phyloP scores from a whole-genome alignment of 2,888 invertebrate genomes.

The Napeogenes inachia region DNA sequence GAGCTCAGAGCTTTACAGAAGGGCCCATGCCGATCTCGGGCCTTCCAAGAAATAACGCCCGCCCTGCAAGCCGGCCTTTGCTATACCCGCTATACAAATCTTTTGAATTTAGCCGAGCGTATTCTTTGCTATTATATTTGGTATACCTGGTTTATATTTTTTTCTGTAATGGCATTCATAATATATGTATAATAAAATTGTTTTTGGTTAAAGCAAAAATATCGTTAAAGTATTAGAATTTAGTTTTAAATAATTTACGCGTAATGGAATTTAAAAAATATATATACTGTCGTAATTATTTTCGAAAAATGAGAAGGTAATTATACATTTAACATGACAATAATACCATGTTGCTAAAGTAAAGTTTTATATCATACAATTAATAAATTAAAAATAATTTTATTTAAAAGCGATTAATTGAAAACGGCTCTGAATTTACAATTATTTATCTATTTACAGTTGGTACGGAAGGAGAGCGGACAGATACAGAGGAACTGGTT shows the following conservation, averaged over 20 bases:
- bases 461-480: conserved; percentile 79
- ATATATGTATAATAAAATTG: background rate
- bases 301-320: too few species aligned
- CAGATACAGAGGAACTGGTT: conserved; percentile 84
- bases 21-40: conserved; percentile 53
- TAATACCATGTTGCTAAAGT: too few species aligned
- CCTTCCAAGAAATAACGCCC: conserved; percentile 70
- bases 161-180: conserved; percentile 39
- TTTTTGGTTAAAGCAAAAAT: background rate
- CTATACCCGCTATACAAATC: conserved; percentile 43
- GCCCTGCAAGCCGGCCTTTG: conserved; percentile 35
- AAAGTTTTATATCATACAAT: too few species aligned
- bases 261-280: too few species aligned
- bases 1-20: conserved; percentile 48
- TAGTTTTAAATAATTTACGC: too few species aligned
- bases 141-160: conserved; percentile 12
- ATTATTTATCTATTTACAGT: conserved; percentile 65
- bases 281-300: too few species aligned
- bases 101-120: conserved; percentile 67
- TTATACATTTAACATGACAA: too few species aligned
- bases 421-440: background rate
- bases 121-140: conserved; percentile 54
- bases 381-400: too few species aligned
- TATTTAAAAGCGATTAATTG: too few species aligned
- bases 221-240: too few species aligned